Evolutionary conservation across 2,113 vertebrate species (phyloP).

Genomic region (Polypterus senegalus): DNA sequence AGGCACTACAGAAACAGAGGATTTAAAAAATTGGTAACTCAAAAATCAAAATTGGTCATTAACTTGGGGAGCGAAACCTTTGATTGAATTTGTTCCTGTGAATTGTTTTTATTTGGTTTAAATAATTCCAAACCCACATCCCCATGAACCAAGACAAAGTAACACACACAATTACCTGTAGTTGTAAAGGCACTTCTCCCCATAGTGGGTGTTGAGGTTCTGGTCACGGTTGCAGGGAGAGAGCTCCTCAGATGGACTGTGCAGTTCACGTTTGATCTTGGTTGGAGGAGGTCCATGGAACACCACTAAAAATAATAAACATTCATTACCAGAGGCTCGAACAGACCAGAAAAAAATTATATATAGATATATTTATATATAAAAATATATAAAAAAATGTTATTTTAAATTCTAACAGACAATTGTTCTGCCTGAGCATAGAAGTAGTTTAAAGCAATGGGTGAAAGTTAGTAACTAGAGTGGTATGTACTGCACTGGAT

Average conservation of each 20-base stretch:
- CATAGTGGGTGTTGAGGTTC: conserved; percentile 68
- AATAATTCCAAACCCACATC: no score
- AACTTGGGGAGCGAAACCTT: no score
- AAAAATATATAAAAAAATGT: background rate
- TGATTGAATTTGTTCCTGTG: no score
- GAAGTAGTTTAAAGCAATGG: no score
- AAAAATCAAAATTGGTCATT: background rate
- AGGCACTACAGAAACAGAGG: conserved; percentile 64
- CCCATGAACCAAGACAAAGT: no score
- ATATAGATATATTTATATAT: background rate
- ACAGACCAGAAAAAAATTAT: conserved; percentile 1
- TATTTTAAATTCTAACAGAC: background rate
- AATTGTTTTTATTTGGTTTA: no score
- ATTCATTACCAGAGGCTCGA: background rate
- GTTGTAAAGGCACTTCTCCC: conserved; percentile 98
- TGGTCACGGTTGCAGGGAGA: conserved; percentile 78
- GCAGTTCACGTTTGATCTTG: conserved; percentile 89
- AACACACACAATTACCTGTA: conserved; percentile 62
- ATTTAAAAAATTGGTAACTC: background rate
- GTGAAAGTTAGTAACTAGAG: no score
- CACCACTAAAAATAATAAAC: conserved; percentile 58
- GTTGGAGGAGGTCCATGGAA: conserved; percentile 81
- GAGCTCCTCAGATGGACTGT: conserved; percentile 70
- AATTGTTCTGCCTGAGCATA: background rate
- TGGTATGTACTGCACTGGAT: no score